Percentiles rank a stretch among this genome's conserved stretches.
Evolutionary conservation across 2,888 invertebrate species (phyloP).

Genomic region (Tachina grossa): DNA sequence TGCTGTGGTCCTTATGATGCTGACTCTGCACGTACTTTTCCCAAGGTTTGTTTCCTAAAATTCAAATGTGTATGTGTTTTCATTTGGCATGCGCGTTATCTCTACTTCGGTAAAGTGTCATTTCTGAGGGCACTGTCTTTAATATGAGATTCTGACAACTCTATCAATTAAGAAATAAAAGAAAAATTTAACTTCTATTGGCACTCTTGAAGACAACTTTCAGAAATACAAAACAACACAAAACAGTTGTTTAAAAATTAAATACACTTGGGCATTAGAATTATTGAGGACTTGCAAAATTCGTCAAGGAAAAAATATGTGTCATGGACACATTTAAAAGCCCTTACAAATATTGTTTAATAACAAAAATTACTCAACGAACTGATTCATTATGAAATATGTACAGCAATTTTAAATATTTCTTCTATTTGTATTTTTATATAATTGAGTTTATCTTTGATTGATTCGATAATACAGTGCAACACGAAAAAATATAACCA

Average conservation of each 20-base stretch:
- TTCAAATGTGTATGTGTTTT: slow-evolving; percentile 2
- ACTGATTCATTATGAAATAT: neutral
- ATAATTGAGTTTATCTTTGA: no score
- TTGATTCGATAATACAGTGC: no score
- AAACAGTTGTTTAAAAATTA: slow-evolving; percentile 8
- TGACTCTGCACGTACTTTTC: slow-evolving; percentile 40
- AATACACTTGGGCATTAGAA: slow-evolving; percentile 21
- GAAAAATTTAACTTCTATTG: slow-evolving; percentile 17
- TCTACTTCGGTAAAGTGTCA: neutral
- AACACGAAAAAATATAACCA: no score
- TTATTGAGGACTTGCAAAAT: slow-evolving; percentile 7
- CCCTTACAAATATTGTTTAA: neutral
- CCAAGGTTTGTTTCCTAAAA: neutral
- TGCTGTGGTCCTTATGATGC: slow-evolving; percentile 56
- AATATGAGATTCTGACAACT: slow-evolving; percentile 15
- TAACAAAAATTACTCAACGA: neutral
- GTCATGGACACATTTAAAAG: slow-evolving; percentile 41
- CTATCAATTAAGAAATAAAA: slow-evolving; percentile 6
- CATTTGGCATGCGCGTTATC: slow-evolving; percentile 62
- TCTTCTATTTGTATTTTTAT: neutral
- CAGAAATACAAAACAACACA: neutral
- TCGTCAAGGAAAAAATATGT: slow-evolving; percentile 11
- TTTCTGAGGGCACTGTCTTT: neutral
- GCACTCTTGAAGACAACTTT: slow-evolving; percentile 2
- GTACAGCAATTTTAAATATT: neutral